These are phyloP conservation scores for Champsocephalus gunnari DNA, from an alignment of 2,797 vertebrate species.

Conservation along the genomic window DNA sequence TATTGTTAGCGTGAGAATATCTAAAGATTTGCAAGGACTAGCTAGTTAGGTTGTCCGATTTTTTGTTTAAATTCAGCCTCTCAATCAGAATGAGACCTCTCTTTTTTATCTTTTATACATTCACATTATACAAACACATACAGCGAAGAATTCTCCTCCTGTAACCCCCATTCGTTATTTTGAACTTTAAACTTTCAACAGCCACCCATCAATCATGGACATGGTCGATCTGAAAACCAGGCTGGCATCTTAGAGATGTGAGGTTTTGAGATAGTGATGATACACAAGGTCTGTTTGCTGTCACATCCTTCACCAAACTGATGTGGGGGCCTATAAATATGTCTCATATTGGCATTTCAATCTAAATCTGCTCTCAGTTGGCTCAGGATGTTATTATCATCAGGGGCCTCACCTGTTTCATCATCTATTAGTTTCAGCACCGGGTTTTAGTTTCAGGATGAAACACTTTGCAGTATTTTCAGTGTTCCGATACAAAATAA, in stretches of 20 bases:
- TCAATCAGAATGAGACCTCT: background rate
- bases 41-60: background rate
- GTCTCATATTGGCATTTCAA: background rate
- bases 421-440: slow-evolving; percentile 19
- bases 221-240: background rate
- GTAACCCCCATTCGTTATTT: background rate
- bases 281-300: slow-evolving; percentile 1
- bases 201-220: too few relatives aligned
- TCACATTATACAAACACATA: background rate
- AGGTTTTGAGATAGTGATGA: slow-evolving; percentile 19
- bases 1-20: background rate
- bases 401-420: background rate
- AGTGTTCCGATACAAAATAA: slow-evolving; percentile 40
- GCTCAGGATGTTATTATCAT: background rate
- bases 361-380: slow-evolving; percentile 33
- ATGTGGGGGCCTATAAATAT: background rate
- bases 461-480: slow-evolving; percentile 40
- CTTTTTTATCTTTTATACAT: background rate
- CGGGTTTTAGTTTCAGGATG: slow-evolving; percentile 48
- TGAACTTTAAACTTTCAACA: slow-evolving; percentile 25
- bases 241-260: slow-evolving; percentile 8
- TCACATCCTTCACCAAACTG: background rate
- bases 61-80: background rate
- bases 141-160: background rate
- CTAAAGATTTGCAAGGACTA: background rate